These are phyloP conservation scores for Grapholita molesta DNA, from an alignment of 1,140 invertebrate genomes.

Conservation along the genomic window DNA sequence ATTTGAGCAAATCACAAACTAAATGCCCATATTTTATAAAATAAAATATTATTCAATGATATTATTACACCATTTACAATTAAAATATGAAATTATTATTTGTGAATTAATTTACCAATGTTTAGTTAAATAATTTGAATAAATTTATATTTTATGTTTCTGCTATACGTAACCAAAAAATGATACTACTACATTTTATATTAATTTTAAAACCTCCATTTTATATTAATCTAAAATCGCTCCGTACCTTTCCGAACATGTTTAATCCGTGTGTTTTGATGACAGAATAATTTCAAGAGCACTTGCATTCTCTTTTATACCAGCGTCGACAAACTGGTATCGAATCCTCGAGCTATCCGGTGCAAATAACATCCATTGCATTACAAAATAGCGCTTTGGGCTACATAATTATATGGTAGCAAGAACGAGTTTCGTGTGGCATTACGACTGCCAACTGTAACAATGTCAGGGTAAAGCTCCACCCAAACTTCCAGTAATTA, in stretches of 20 bases:
- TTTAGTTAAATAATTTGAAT: too few species aligned
- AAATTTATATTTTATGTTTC: too few species aligned
- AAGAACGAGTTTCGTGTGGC: conserved; percentile 4
- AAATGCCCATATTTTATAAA: too few species aligned
- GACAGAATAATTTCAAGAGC: conserved; percentile 35
- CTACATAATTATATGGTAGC: not conserved
- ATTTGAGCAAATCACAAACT: too few species aligned
- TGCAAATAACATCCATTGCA: conserved; percentile 5
- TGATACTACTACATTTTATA: not conserved
- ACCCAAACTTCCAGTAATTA: conserved; percentile 11
- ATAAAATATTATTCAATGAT: too few species aligned
- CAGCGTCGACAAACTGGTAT: conserved; percentile 37
- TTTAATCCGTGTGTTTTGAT: conserved; percentile 27
- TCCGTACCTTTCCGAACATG: conserved; percentile 38
- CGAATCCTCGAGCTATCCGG: conserved; percentile 23
- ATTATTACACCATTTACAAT: too few species aligned
- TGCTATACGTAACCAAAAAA: too few species aligned
- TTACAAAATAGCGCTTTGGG: conserved; percentile 16
- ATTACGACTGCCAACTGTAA: conserved; percentile 15
- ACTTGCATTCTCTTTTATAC: conserved; percentile 42
- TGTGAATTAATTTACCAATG: too few species aligned
- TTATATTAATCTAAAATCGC: not conserved
- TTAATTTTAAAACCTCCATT: not conserved
- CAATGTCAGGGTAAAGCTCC: conserved; percentile 21
- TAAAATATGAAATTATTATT: too few species aligned